Evolutionary conservation across 2,888 invertebrate species (phyloP), one percentile per base, ranked within the genome.

Genomic region (Dinocampus coccinellae): DNA sequence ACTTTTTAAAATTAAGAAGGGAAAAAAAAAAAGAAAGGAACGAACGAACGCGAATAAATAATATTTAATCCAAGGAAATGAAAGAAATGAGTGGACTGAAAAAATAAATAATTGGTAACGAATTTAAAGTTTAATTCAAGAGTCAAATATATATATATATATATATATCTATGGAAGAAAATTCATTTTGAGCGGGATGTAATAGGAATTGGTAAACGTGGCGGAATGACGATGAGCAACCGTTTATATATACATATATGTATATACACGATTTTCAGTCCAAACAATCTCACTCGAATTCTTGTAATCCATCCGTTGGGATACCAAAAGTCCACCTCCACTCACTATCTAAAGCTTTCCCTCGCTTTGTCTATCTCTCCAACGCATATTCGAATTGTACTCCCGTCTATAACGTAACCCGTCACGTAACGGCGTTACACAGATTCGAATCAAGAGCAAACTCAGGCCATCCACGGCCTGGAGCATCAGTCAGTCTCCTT

Each of bases 151-250:
- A 29, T 4, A 29, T 29, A 34, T 29, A 33, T 26, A 58, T 3
- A 33, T 58, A 33, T 2, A 7, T 47, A 16, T 16, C 3, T 47
- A 47, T 47, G n/a, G 7, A 16, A 16, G n/a, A 7, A 29, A 33
- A 58, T 58, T 58, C 13, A 33, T 58, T 58, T 58, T 58, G 9
- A n/a, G 16, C 9, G 13, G 47, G 16, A 47, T 47, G n/a, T 33
- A 58, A 67, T 72, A 42, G 47, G 33, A 63, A 72, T 72, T 26
- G 76, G 75, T 70, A 77, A 78, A 79, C 79, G 80, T 81, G 78
- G 75, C 60, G 79, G 81, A 82, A 81, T 79, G 82, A 82, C 79
- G 78, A 82, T 81, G 80, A 80, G 81, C 80, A 79, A 3, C 16
- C 3, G 7, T 29, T 29, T 29, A 29, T 29, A 29, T 58, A 16